These are phyloP conservation scores for Ferdinandea cuprea DNA, from an alignment of 2,888 invertebrate species.

Conservation along the genomic window DNA sequence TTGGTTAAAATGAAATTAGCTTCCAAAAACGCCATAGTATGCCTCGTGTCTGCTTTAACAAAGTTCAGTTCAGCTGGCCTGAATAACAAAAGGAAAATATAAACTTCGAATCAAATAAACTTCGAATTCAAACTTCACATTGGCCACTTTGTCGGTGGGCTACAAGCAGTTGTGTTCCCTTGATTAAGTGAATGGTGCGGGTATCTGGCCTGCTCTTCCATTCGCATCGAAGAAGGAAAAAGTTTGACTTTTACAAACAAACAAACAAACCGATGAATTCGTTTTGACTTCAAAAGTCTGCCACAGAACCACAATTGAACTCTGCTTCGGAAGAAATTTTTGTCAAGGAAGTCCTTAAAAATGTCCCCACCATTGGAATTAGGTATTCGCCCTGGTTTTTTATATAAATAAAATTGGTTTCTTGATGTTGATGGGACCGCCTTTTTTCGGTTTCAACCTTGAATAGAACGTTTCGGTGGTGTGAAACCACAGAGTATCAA, in stretches of 20 bases:
- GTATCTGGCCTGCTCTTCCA: not conserved
- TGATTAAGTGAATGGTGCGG: constrained; percentile 4
- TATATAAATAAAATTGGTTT: too few species aligned
- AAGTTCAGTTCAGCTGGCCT: not conserved
- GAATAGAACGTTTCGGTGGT: too few species aligned
- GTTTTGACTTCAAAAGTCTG: constrained; percentile 8
- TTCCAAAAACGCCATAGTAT: not conserved
- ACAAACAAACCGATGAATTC: constrained; percentile 2
- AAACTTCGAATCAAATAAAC: constrained; percentile 23
- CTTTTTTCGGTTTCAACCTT: too few species aligned
- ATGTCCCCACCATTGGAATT: not conserved
- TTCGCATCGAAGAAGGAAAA: not conserved
- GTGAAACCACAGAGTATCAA: too few species aligned
- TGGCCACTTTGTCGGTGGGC: constrained; percentile 17
- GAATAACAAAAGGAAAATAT: not conserved
- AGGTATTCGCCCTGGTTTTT: too few species aligned
- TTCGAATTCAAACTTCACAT: constrained; percentile 11
- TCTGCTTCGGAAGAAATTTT: not conserved
- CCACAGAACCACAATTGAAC: constrained; percentile 15
- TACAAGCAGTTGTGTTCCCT: not conserved
- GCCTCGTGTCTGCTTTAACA: not conserved
- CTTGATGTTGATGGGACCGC: too few species aligned
- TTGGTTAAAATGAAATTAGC: not conserved
- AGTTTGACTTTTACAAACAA: not conserved
- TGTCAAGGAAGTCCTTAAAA: not conserved